phyloP scores from a whole-genome alignment of 1,140 invertebrate genomes.

The Mercenaria mercenaria region DNA sequence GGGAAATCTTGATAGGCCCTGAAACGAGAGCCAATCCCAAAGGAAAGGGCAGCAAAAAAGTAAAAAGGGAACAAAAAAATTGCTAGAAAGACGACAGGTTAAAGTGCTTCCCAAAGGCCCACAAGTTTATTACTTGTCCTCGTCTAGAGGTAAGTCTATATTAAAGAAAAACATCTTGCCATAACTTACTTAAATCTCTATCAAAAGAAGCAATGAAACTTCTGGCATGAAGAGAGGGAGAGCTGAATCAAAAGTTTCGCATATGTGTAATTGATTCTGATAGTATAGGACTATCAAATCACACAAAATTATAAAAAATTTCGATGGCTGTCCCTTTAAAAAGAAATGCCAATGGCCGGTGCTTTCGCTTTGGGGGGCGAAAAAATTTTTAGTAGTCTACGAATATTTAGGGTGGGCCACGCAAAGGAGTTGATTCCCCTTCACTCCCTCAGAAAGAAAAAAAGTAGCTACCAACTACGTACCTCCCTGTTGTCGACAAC shows the following conservation, averaged over 20 bases:
- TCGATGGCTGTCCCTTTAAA: too few relatives aligned
- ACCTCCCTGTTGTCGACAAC: too few relatives aligned
- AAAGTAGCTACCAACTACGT: too few relatives aligned
- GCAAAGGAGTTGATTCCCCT: background rate
- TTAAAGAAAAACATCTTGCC: background rate
- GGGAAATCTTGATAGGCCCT: background rate
- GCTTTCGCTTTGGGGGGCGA: too few relatives aligned
- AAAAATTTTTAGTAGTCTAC: too few relatives aligned
- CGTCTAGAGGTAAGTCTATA: background rate
- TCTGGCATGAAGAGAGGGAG: too few relatives aligned
- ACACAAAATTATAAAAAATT: too few relatives aligned
- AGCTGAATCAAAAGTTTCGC: too few relatives aligned
- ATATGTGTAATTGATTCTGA: too few relatives aligned
- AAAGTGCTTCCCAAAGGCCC: background rate
- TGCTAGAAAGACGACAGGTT: background rate
- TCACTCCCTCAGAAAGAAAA: too few relatives aligned
- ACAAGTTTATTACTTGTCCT: slow-evolving; percentile 19
- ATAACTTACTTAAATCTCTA: slow-evolving; percentile 8
- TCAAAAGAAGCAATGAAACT: too few relatives aligned
- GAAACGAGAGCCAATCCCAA: background rate
- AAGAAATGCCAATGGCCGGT: too few relatives aligned
- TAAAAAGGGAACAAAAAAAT: background rate
- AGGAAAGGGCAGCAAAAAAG: background rate
- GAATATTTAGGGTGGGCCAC: background rate
- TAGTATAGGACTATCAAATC: background rate